phyloP scores from a whole-genome alignment of 2,888 invertebrate species.

The Orthonevra nobilis region DNA sequence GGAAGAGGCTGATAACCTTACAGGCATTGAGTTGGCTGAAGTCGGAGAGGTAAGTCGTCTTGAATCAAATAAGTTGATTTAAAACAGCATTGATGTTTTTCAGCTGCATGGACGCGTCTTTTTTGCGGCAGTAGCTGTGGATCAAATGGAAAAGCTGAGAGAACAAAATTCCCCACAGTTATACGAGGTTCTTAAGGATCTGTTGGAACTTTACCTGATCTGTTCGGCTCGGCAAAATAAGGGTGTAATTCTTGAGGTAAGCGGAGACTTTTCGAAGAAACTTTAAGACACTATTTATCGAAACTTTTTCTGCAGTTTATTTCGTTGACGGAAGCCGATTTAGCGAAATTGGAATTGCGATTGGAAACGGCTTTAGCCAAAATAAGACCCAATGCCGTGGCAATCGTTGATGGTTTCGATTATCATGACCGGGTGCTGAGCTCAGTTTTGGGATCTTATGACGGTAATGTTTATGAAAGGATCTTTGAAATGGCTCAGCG shows the following conservation, averaged over 20 bases:
- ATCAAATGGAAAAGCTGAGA: too few species aligned
- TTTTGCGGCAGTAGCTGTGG: constrained; percentile 85
- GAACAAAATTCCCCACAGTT: too few species aligned
- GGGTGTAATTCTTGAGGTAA: constrained; percentile 90
- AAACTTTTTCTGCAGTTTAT: constrained; percentile 71
- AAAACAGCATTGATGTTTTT: not conserved
- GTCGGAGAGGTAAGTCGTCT: constrained; percentile 87
- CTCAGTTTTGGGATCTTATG: constrained; percentile 88
- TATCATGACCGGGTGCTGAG: constrained; percentile 87
- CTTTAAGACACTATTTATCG: too few species aligned
- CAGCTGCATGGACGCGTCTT: constrained; percentile 91
- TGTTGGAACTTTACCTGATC: constrained; percentile 88
- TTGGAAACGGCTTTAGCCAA: constrained; percentile 85
- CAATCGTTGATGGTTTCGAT: constrained; percentile 94
- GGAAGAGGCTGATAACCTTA: constrained; percentile 92
- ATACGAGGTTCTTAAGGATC: constrained; percentile 85
- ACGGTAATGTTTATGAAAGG: constrained; percentile 90
- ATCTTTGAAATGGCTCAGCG: constrained; percentile 88
- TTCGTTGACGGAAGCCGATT: constrained; percentile 65
- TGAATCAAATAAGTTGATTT: too few species aligned
- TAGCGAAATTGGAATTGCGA: constrained; percentile 83
- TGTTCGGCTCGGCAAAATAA: constrained; percentile 87
- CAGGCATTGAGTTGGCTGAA: constrained; percentile 88
- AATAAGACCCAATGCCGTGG: constrained; percentile 91
- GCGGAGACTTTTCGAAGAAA: constrained; percentile 64